These are phyloP conservation scores for Amphilophus citrinellus DNA, from an alignment of 2,113 vertebrate genomes.

Conservation along the genomic window DNA sequence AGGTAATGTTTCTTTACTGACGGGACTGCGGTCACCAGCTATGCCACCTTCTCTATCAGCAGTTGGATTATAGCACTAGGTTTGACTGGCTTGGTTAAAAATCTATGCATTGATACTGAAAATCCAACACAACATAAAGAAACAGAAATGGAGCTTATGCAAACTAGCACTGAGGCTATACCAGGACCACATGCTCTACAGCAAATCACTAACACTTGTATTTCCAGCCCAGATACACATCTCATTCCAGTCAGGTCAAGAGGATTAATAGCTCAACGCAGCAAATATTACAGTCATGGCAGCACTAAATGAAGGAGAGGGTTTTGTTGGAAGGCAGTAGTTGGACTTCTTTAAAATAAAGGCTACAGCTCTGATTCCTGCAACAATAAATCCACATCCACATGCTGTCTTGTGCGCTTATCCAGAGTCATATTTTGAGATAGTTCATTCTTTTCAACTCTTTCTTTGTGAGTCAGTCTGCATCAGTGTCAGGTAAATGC, in stretches of 20 bases:
- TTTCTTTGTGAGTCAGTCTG: background rate
- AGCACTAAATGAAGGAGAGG: background rate
- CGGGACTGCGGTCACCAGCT: background rate
- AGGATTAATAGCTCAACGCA: slow-evolving; percentile 27
- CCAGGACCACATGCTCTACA: background rate
- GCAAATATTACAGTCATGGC: background rate
- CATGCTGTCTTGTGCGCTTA: background rate
- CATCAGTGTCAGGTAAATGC: background rate
- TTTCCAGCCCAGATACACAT: slow-evolving; percentile 4
- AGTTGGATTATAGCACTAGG: background rate
- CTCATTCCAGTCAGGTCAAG: slow-evolving; percentile 60
- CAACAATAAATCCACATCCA: background rate
- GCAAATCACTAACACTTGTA: slow-evolving; percentile 40
- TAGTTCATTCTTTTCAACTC: background rate
- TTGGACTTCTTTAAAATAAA: background rate
- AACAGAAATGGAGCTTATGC: fast-evolving
- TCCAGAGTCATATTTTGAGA: background rate
- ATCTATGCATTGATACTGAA: background rate
- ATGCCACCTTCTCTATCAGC: background rate
- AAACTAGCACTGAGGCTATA: background rate
- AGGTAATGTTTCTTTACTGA: background rate
- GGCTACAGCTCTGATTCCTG: slow-evolving; percentile 11
- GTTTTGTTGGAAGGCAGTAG: background rate
- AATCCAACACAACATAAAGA: background rate
- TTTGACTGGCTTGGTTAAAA: background rate